Percentiles rank a stretch among this genome's conserved stretches.
Conservation (phyloP, 2,888 invertebrate genomes). For the Tetragonisca angustula region DNA sequence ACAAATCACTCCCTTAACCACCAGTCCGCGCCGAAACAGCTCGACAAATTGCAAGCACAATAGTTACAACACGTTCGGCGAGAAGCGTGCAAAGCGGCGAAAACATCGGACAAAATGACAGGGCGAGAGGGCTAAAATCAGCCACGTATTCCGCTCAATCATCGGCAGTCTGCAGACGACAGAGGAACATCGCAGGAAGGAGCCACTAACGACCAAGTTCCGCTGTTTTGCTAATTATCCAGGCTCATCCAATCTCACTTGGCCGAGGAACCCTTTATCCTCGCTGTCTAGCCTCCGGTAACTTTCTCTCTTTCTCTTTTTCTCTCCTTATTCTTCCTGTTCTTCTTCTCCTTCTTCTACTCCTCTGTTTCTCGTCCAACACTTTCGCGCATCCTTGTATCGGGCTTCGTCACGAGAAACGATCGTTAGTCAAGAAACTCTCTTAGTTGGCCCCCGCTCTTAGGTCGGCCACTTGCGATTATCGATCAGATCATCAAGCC, state of each 20-base stretch:
- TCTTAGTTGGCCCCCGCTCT: not conserved
- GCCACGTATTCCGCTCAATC: constrained; percentile 40
- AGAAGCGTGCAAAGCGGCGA: not conserved
- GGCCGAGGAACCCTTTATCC: constrained; percentile 54
- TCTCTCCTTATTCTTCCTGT: not conserved
- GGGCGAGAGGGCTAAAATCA: constrained; percentile 16
- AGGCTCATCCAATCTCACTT: constrained; percentile 63
- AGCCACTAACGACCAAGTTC: constrained; percentile 74
- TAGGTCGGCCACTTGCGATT: constrained; percentile 41
- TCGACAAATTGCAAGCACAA: not conserved
- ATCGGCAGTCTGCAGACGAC: constrained; percentile 60
- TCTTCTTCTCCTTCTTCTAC: constrained; percentile 6
- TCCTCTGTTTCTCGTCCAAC: constrained; percentile 47
- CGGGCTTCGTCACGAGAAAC: constrained; percentile 72
- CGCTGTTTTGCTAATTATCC: constrained; percentile 78
- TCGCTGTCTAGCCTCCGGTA: constrained; percentile 36
- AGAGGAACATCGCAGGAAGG: constrained; percentile 64
- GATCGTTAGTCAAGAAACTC: constrained; percentile 74
- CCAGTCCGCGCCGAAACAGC: too few relatives aligned
- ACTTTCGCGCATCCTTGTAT: constrained; percentile 64
- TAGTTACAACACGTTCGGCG: not conserved
- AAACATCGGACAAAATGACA: not conserved
- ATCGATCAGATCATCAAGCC: constrained; percentile 63
- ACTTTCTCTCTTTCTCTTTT: constrained; percentile 20
- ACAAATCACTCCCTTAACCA: too few relatives aligned